Base-by-base conservation (phyloP, 2,113 vertebrate species). In the Ploceus nigricollis region DNA sequence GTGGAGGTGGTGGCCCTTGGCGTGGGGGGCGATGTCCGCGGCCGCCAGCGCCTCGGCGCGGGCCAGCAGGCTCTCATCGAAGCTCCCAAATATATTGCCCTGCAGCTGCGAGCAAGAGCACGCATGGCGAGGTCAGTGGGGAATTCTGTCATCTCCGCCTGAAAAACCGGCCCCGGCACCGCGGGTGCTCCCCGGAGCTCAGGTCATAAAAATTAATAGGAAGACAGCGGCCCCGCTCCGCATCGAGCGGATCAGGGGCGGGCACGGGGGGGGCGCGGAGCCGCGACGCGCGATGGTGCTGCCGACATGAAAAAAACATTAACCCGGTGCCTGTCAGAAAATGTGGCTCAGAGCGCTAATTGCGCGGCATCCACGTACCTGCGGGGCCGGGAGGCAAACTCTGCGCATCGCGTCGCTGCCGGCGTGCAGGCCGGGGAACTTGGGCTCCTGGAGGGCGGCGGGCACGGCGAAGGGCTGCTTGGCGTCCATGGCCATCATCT, bases 171-270 rank as follows among this genome's bases (percentile, higher is more conserved):
- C 98, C 98, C 98, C 96, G 98, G 98, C 98, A 98, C 97, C 97
- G 98, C 98, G 98, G 97, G 98, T 97, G 97, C 98, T 98, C 98
- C 99, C 98, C 98, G 98, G 98, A 98, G 98, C 98, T 97, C 98
- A 98, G 98, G 98, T 99, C 99, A 99, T 99, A 99, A 99, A 99
- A 99, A 99, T 99, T 99, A 98, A 99, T 99, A 98, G 98, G 98
- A 97, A 98, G 98, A 97, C 98, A 97, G 98, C 98, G 95, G 98
- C 98, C 98, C 97, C 96, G 98, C 98, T 98, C 98, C 98, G 98
- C 97, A 98, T 98, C 97, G 98, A 98, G 98, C 96, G 98, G 98
- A 98, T 97, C 97, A 61, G 97, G 98, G 97, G 96, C 91, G 97
- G 95, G 96, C 94, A 80, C 84, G 97, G 94, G 91, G 94, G 56